A percentile compares a stretch with the other conserved stretches of the same genome.
Conservation (phyloP, 2,888 invertebrate species). For the Acrobasis consociella region DNA sequence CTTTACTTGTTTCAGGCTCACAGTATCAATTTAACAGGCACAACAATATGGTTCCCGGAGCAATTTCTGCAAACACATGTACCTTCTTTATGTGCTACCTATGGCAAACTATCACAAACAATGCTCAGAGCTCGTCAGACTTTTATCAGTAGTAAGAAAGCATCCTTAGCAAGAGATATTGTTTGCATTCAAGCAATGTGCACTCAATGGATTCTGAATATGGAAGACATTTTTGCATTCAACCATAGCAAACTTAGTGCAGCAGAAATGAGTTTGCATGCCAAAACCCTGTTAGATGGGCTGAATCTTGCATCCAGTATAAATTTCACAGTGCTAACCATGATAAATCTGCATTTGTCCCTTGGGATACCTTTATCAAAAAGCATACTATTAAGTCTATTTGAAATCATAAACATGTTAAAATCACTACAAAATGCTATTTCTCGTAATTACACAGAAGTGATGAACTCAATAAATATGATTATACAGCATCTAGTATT, state of each 20-base stretch:
- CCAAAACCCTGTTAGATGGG: conserved; percentile 79
- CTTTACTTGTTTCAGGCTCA: conserved; percentile 80
- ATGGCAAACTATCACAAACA: conserved; percentile 68
- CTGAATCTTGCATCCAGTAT: conserved; percentile 86
- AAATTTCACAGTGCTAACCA: conserved; percentile 73
- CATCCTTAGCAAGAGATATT: conserved; percentile 85
- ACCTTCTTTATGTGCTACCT: conserved; percentile 80
- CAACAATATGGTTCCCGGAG: conserved; percentile 93
- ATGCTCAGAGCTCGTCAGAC: conserved; percentile 80
- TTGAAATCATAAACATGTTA: conserved; percentile 90
- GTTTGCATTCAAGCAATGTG: conserved; percentile 62
- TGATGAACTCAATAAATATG: conserved; percentile 89
- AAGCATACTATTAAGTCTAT: conserved; percentile 87
- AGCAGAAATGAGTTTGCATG: conserved; percentile 69
- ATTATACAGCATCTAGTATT: conserved; percentile 91
- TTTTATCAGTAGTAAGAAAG: conserved; percentile 81
- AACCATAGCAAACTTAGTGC: conserved; percentile 65
- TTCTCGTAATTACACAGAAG: conserved; percentile 85
- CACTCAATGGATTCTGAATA: conserved; percentile 64
- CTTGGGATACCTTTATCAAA: conserved; percentile 90
- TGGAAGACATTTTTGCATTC: conserved; percentile 65
- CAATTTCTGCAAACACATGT: conserved; percentile 88
- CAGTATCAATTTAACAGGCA: conserved; percentile 90
- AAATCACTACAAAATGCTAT: conserved; percentile 89
- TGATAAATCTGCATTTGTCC: conserved; percentile 87